Evolutionary conservation across 2,113 vertebrate genomes (phyloP).

Genomic region (Serinus canaria): DNA sequence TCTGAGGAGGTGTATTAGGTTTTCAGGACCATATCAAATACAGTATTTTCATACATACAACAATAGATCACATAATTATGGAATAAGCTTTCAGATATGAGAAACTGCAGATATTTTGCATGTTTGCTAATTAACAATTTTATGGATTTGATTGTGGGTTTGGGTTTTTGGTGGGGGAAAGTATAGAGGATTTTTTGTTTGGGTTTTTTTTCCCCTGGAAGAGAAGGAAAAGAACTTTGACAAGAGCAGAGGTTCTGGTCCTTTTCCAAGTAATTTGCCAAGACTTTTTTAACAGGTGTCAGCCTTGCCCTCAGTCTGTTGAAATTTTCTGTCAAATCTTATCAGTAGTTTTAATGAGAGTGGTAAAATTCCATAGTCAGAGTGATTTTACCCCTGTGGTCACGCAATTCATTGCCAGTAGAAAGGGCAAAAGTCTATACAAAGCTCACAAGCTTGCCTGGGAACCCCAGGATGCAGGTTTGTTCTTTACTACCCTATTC

Average conservation of each 20-base stretch:
- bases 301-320: not conserved
- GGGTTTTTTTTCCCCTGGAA: not conserved
- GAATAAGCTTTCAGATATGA: not conserved
- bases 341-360: not conserved
- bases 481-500: not conserved
- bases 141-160: not conserved
- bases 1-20: not conserved
- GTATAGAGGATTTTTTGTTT: not conserved
- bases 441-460: not conserved
- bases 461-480: not conserved
- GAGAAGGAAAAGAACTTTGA: not conserved
- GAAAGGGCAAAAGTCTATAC: not conserved
- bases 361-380: not conserved
- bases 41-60: not conserved
- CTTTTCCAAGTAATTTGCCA: not conserved
- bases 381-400: not conserved
- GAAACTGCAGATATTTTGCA: not conserved
- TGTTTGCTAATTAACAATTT: not conserved
- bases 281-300: not conserved
- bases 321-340: not conserved
- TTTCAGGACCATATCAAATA: not conserved
- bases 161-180: accelerated
- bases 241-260: not conserved
- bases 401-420: not conserved
- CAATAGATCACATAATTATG: not conserved